Base-by-base conservation (phyloP, 35 echinoderm and acorn worm genomes). In the Acanthaster planci region DNA sequence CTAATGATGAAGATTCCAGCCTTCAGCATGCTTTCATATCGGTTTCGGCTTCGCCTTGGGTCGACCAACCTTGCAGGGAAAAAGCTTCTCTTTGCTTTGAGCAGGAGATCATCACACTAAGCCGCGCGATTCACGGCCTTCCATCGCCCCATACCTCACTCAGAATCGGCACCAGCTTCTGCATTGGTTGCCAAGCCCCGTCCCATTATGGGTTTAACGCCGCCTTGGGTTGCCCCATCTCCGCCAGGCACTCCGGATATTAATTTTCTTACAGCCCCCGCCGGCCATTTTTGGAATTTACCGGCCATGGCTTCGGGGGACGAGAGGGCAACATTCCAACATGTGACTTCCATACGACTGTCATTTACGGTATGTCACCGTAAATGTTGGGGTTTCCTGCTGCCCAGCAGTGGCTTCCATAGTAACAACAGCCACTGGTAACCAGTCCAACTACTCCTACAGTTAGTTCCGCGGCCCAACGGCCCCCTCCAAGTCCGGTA, bases 141-240 rank as follows among this genome's bases (percentile, higher is more conserved):
- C 29, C 21, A 19, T 26, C 30, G 14, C 21, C 64, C 64, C 64
- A 26, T 72, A 27, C 64, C 64, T 12, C 64, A 72, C 21, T 19
- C 64, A 72, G 2, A 72, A 26, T 72, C 30, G 30, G 30, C 64
- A 72, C 64, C 64, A 26, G 64, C 9, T 27, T 8, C 21, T 19
- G 7, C n/a, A n/a, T n/a, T n/a, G n/a, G n/a, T n/a, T n/a, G n/a
- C n/a, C n/a, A n/a, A n/a, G n/a, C n/a, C n/a, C n/a, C n/a, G n/a
- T n/a, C n/a, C n/a, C n/a, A n/a, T n/a, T n/a, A n/a, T n/a, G n/a
- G n/a, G n/a, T 35, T 72, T 72, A 27, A 35, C 64, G 21, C 30
- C 64, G 64, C 64, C 64, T 72, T 72, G 64, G 64, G 64, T 72
- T 72, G 64, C 64, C 64, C 64, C 64, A 27, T 14, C 59, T 8